phyloP scores from a whole-genome alignment of 1,140 invertebrate genomes.

The Ceratosolen solmsi region DNA sequence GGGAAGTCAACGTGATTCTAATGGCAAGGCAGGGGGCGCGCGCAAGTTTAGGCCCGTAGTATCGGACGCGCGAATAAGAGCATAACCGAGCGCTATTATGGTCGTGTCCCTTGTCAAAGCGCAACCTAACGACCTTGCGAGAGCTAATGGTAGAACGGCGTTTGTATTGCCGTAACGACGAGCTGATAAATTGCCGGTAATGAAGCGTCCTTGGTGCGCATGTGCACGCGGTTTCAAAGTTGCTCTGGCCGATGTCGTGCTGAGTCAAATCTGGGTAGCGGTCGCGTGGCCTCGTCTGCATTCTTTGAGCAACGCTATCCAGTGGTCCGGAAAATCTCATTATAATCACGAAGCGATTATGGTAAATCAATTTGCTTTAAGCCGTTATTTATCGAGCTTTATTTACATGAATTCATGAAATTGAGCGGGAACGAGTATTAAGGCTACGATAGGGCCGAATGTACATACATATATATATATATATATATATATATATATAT shows the following conservation, averaged over 20 bases:
- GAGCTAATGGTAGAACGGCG: slow-evolving; percentile 62
- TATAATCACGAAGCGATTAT: background rate
- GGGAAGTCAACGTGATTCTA: too few species aligned
- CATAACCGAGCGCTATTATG: slow-evolving; percentile 69
- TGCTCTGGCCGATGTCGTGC: background rate
- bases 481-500: too few species aligned
- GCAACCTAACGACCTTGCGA: slow-evolving; percentile 70
- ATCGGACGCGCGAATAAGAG: slow-evolving; percentile 49
- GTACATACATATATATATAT: too few species aligned
- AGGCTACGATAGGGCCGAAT: too few species aligned
- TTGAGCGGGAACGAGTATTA: too few species aligned
- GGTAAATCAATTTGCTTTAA: background rate
- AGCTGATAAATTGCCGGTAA: slow-evolving; percentile 71
- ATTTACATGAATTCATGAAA: too few species aligned
- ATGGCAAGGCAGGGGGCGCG: too few species aligned
- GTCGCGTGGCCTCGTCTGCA: background rate
- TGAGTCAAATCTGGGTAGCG: too few species aligned
- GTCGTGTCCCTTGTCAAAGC: slow-evolving; percentile 70
- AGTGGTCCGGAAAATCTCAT: background rate
- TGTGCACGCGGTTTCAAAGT: too few species aligned
- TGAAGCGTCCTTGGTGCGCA: slow-evolving; percentile 57
- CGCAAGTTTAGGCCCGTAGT: background rate
- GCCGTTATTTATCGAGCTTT: background rate
- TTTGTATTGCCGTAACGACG: slow-evolving; percentile 55
- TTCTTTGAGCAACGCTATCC: background rate